Evolutionary conservation across 2,113 vertebrate genomes (phyloP), one percentile per base, ranked within the genome.

Genomic region (Acanthochromis polyacanthus): DNA sequence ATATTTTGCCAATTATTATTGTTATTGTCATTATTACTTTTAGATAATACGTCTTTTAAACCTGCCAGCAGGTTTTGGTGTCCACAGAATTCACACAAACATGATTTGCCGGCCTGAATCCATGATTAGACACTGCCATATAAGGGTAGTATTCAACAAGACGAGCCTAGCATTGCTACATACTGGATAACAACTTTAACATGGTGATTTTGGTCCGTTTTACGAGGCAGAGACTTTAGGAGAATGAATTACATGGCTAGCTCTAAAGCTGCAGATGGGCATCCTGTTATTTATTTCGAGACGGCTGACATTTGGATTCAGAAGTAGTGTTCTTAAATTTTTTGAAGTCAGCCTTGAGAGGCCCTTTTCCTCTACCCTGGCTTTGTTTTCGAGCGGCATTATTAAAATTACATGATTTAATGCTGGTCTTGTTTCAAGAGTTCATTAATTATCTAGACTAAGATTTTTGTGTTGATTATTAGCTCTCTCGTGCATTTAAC

Each of bases 381-480:
- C 65, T 91, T 88, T 82, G 52, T 77, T 83, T 82, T 82, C 75
- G 23, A 84, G 79, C 38, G 63, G 16, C 36, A 46, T 73, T 60
- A 75, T 87, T 17, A 83, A 90, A 91, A 81, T 56, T 78, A 70
- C 59, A 79, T 78, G 80, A 86, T 91, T 89, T 80, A 88, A 85
- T 81, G 81, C 74, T 73, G 56, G 71, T 86, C 78, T 82, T 81
- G 55, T 86, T 88, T 83, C 71, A 78, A 72, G 76, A 84, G 67
- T 78, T 86, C 76, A 88, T 92, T 89, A 86, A 90, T 91, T 92
- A 87, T 87, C 81, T 51, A 89, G 62, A 75, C 68, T 55, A 3
- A 25, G 70, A 77, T 78, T 85, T 46, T 75, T 60, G 40, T 76
- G 63, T 73, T 83, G 74, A 86, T 87, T 83, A 78, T 89, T 74